A percentile compares a stretch with the other conserved stretches of the same genome.
Evolutionary conservation across 2,113 vertebrate species (phyloP).

Genomic region (Halcyon malimbica): DNA sequence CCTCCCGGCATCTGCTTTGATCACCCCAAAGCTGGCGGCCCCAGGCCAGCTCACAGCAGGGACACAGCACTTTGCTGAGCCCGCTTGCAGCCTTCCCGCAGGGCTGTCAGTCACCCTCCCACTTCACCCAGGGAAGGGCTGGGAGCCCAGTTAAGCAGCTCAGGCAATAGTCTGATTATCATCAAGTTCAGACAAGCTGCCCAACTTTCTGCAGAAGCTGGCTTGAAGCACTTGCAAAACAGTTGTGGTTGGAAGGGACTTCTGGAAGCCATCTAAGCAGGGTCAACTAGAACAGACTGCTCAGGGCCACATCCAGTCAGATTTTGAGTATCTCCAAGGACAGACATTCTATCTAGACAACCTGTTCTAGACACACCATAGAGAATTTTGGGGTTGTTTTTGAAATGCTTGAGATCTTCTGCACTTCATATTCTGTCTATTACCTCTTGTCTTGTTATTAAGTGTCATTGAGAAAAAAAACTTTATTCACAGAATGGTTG

Average conservation of each 20-base stretch:
- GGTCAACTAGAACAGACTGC: neutral
- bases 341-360: neutral
- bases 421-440: neutral
- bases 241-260: neutral
- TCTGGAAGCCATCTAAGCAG: neutral
- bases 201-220: neutral
- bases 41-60: neutral
- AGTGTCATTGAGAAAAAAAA: neutral
- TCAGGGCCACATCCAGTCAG: neutral
- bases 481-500: neutral
- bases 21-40: neutral
- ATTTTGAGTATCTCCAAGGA: neutral
- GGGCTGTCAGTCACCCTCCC: neutral
- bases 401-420: too few species aligned
- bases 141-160: neutral
- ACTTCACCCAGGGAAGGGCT: neutral
- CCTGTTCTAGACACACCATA: neutral
- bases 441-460: neutral
- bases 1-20: neutral
- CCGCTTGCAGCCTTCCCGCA: neutral
- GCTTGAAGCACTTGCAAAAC: neutral
- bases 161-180: neutral
- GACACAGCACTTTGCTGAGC: neutral
- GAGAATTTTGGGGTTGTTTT: too few species aligned
- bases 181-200: neutral